These are phyloP conservation scores for Euura saliciscinereae DNA, from an alignment of 1,140 invertebrate genomes.

Conservation along the genomic window DNA sequence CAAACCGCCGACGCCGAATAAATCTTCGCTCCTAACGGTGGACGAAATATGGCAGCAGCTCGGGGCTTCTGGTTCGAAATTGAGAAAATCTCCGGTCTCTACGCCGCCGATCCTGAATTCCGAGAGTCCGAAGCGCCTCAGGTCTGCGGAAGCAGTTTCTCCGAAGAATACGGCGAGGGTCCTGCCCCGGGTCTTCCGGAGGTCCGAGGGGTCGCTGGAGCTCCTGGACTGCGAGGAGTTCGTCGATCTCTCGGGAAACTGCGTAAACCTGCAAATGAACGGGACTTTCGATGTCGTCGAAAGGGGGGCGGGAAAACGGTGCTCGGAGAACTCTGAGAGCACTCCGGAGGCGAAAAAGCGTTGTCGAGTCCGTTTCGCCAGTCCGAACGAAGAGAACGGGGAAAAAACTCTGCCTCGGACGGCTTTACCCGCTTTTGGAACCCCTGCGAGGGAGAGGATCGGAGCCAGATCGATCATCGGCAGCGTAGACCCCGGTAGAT, in stretches of 20 bases:
- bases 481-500: background rate
- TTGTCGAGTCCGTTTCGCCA: constrained; percentile 38
- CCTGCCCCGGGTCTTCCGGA: too few relatives aligned
- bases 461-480: background rate
- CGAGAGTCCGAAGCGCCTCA: constrained; percentile 6
- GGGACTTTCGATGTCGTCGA: background rate
- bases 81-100: constrained; percentile 11
- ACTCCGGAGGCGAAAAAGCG: constrained; percentile 25
- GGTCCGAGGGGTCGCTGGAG: background rate
- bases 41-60: too few relatives aligned
- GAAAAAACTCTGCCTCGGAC: background rate
- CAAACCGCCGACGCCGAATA: too few relatives aligned
- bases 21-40: too few relatives aligned
- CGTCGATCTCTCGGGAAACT: background rate
- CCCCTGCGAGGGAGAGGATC: background rate
- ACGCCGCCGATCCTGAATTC: constrained; percentile 23
- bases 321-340: constrained; percentile 21
- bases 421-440: background rate
- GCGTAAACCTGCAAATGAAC: background rate
- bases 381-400: background rate
- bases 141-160: background rate
- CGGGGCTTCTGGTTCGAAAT: too few relatives aligned
- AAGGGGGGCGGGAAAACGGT: constrained; percentile 10
- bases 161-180: background rate
- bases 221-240: background rate